Base-by-base conservation (phyloP, 2,888 invertebrate genomes). In the Nephrotoma guestfalica region DNA sequence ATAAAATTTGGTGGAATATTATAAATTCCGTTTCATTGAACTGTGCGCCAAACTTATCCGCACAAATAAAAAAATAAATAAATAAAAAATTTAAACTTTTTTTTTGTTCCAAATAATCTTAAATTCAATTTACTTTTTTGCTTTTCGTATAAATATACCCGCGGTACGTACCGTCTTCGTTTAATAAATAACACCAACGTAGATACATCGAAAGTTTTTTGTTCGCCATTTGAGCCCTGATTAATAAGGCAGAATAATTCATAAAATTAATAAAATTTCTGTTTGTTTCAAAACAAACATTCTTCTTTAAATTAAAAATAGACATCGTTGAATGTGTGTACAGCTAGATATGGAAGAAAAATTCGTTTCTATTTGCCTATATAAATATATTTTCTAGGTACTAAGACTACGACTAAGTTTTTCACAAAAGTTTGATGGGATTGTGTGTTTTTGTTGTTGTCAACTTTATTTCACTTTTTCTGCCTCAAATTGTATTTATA, bases 181-280 rank as follows among this genome's bases (percentile, higher is more conserved):
- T 47, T 47, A 9, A 47, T 47, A 47, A 47, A 47, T 47, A 47
- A 47, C 47, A 47, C 47, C 47, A 47, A 47, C 47, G 47, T 47
- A 43, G 7, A 43, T 13, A 47, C 47, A 47, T 2, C 30, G 30
- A 30, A 42, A 15, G 7, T 84, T 85, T 41, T 85, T 85, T 85
- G 15, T 41, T 85, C 42, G 40, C 15, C 42, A n/a, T 85, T 85
- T 85, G 13, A 41, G 41, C 85, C 30, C 42, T 85, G 85, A 85
- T 85, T 85, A 85, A 85, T 85, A 85, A 85, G 85, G 42, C 85
- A 85, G 85, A 85, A 85, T 85, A 85, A 85, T 85, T 85, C 85
- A 85, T 85, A 15, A 85, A 85, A 41, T 85, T 85, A 85, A 85
- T 15, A 85, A 43, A 15, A 85, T 42, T 85, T 42, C n/a, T 85